phyloP scores from a whole-genome alignment of 2,113 vertebrate species.

The Neogobius melanostomus region DNA sequence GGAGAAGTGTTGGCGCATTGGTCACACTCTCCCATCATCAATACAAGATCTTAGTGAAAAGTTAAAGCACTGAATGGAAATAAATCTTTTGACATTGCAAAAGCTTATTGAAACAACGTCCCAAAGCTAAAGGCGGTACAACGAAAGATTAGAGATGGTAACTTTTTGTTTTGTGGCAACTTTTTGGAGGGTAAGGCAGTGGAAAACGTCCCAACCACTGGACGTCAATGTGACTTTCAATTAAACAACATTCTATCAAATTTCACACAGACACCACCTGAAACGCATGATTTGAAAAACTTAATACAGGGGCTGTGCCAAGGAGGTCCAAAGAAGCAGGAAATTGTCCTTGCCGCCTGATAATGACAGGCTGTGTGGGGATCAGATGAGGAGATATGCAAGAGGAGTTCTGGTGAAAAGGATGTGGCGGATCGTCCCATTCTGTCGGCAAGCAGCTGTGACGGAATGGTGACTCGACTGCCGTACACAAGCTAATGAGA shows the following conservation, averaged over 20 bases:
- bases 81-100: too few species aligned
- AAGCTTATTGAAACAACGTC: too few species aligned
- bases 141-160: too few species aligned
- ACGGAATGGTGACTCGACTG: conserved; percentile 65
- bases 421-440: conserved; percentile 53
- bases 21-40: too few species aligned
- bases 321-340: conserved; percentile 53
- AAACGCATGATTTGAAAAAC: not conserved
- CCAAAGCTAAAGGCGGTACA: too few species aligned
- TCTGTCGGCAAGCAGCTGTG: conserved; percentile 56
- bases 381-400: conserved; percentile 72
- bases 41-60: too few species aligned
- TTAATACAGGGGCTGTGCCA: not conserved
- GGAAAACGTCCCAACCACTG: too few species aligned
- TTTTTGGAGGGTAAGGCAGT: too few species aligned
- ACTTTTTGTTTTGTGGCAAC: too few species aligned
- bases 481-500: conserved; percentile 65
- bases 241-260: not conserved
- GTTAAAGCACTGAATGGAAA: too few species aligned
- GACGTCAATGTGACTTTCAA: not conserved
- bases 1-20: too few species aligned
- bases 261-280: not conserved
- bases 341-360: conserved; percentile 67
- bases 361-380: conserved; percentile 72
- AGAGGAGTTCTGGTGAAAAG: conserved; percentile 62